Evolutionary conservation across 1,140 invertebrate genomes (phyloP), one percentile per base, ranked within the genome.

Genomic region (Drosophila insularis): DNA sequence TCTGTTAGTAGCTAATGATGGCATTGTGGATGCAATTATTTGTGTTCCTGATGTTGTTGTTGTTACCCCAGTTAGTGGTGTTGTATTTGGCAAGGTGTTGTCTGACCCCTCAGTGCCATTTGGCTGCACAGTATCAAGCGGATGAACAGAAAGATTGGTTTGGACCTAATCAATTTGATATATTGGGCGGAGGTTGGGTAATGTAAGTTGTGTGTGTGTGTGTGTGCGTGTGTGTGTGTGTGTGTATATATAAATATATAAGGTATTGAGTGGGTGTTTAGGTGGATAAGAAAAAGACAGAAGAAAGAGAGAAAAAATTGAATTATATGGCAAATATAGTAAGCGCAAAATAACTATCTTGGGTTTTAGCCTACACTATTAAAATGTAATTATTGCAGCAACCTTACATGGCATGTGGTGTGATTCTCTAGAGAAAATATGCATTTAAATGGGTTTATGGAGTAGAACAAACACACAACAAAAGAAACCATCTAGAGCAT

Each of bases 111-210:
- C 0, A 1, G 32, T 32, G 32, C 4, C 5, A 32, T 8, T 32
- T 32, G 0, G 7, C 5, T 32, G 4, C 32, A 19, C 37, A 37
- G 11, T 2, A 11, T 10, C 40, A 17, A 4, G 11, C 17, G 70
- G 37, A 31, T n/a, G 0, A 10, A 62, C 14, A 19, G 70, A 46
- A 8, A 72, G 1, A 3, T 21, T 1, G 19, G 60, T 64, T 62
- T 74, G 71, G 53, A 53, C 55, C 64, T 61, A 31, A 10, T n/a
- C 3, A 2, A 11, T 21, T 46, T 14, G 19, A 37, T 27, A 27
- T 5, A 27, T 56, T 1, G 14, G n/a, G 55, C 40, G n/a, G 55
- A 40, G 32, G 17, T 13, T 13, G 54, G n/a, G n/a, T 10, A 2
- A 35, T 35, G 10, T 35, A 35, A 35, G 32, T 8, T 35, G 2